phyloP scores from a whole-genome alignment of 2,797 vertebrate species.

The Enteromius viviparus region DNA sequence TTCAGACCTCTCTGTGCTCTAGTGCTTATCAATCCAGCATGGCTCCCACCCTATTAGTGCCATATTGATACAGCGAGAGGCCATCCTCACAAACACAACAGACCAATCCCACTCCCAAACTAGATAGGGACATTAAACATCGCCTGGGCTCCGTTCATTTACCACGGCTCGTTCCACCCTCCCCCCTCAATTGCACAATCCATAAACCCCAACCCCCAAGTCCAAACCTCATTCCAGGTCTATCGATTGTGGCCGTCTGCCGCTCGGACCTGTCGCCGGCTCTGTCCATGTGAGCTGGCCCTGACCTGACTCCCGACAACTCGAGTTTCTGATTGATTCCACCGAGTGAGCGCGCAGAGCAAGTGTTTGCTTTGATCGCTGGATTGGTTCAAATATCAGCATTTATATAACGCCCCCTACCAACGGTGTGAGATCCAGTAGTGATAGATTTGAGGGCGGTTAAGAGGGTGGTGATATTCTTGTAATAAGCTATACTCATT shows the following conservation, averaged over 20 bases:
- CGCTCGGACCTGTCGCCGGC: slow-evolving; percentile 56
- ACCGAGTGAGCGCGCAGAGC: slow-evolving; percentile 16
- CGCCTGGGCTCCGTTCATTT: slow-evolving; percentile 46
- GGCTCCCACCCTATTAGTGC: neutral
- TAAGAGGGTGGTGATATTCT: slow-evolving; percentile 29
- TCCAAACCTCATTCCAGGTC: slow-evolving; percentile 64
- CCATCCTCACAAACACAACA: slow-evolving; percentile 22
- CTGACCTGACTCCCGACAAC: slow-evolving; percentile 51
- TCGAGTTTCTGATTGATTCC: slow-evolving; percentile 71
- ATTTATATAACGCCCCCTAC: slow-evolving; percentile 25
- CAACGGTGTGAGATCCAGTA: neutral
- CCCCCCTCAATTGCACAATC: slow-evolving; percentile 23
- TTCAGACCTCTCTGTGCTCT: slow-evolving; percentile 36
- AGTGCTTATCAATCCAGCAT: slow-evolving; percentile 34
- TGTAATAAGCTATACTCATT: neutral
- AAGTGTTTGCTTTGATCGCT: slow-evolving; percentile 48
- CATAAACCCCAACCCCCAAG: slow-evolving; percentile 24
- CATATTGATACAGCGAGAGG: slow-evolving; percentile 44
- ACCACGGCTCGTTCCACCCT: slow-evolving; percentile 6
- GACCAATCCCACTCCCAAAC: slow-evolving; percentile 60
- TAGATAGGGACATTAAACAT: slow-evolving; percentile 58
- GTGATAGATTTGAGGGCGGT: slow-evolving; percentile 19
- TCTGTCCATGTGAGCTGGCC: slow-evolving; percentile 53
- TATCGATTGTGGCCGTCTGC: slow-evolving; percentile 66
- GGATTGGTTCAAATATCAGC: slow-evolving; percentile 52